Base-by-base conservation (phyloP, 2,113 vertebrate species). In the Tricholaema leucomelas region DNA sequence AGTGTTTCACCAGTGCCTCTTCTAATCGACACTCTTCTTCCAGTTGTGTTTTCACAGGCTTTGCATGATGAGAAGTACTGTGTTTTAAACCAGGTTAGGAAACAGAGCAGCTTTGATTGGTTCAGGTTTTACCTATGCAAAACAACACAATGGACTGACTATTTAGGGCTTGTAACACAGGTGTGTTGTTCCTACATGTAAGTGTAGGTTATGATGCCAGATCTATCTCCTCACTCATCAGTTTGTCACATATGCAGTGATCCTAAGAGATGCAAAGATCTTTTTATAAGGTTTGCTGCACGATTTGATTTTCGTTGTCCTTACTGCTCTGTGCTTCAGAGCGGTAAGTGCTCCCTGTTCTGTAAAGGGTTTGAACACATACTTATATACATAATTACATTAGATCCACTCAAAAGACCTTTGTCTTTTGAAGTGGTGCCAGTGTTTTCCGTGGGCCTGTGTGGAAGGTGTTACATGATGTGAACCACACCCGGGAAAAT, bases 21-120 rank as follows among this genome's bases (percentile, higher is more conserved):
- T 97, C 93, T 94, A 95, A 96, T 95, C 64, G 92, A 71, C 14
- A 6, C 33, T 79, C 85, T 89, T 73, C 71, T 75, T 46, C 63
- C 31, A 69, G n/a, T 71, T 80, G 73, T 60, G 58, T 66, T 88
- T 88, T 90, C 84, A 79, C 42, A 81, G 40, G 30, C 95, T 94
- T 56, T 55, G 71, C 56, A 71, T 44, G 76, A 81, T 40, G 59
- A 92, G 56, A 97, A 96, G 70, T 20, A 63, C 23, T 95, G 91
- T 81, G 81, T 16, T 71, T 72, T 85, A 72, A 94, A 95, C 54
- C 21, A 90, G 73, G 70, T 88, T 91, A 81, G 60, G 64, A 92
- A 94, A 93, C 28, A 85, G 76, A 89, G 36, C 31, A 88, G 61
- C 44, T 75, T 90, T 31, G 48, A 88, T 81, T 42, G 31, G n/a